Evolutionary conservation across 2,888 invertebrate species (phyloP), one percentile per base, ranked within the genome.

Genomic region (Andrena hattorfiana): DNA sequence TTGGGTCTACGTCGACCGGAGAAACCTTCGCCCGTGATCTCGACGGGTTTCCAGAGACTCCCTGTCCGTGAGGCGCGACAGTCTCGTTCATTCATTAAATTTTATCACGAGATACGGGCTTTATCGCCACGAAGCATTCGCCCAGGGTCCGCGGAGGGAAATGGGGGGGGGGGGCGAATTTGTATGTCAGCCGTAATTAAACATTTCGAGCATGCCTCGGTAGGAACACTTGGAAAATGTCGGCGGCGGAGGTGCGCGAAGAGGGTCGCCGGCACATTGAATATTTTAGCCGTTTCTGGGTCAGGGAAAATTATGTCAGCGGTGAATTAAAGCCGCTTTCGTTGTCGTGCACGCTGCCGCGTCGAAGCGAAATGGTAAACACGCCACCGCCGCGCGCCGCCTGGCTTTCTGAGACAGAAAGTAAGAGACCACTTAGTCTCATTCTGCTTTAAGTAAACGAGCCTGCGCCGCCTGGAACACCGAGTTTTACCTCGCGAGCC

Each of bases 261-360:
- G 72, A 81, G 81, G 84, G 85, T 75, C 89, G 87, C 26, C 54
- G 79, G 77, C 72, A 54, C 79, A 70, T 86, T 86, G 87, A 88
- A 91, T 90, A 92, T 92, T 90, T 88, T 83, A 89, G 75, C 76
- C 76, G 80, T 89, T 90, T 91, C 89, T 91, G 85, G 92, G 90
- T 89, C 92, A 89, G 85, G 84, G 88, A 90, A 91, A 91, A 92
- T 92, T 87, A 90, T 91, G 92, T 90, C 91, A 92, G 84, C 87
- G 71, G 77, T 85, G 89, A 88, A 90, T 90, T 89, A 90, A 92
- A 89, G 85, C 84, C 75, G 89, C 87, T 87, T 90, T 85, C 86
- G 84, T 88, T 85, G 72, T 69, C 77, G 66, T 74, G 71, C 10
- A 49, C 71, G 64, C 68, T 54, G 81, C 72, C 75, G 67, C 26